Conservation (phyloP, 2,113 vertebrate species). For the Gavialis gangeticus region DNA sequence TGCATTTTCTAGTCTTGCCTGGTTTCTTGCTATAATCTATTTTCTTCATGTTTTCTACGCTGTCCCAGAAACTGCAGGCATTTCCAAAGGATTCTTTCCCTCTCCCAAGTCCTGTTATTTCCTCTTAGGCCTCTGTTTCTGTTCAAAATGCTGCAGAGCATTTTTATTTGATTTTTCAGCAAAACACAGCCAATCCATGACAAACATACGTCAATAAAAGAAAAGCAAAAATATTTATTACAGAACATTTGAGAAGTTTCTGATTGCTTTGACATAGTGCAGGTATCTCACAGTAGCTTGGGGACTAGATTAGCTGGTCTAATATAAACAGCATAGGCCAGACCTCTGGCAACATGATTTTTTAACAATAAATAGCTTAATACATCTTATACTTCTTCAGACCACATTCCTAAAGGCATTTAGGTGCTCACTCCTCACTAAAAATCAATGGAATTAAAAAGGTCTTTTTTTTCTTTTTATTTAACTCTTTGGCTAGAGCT, state of each 20-base stretch:
- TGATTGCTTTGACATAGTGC: background rate
- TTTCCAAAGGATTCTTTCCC: background rate
- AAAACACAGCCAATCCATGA: background rate
- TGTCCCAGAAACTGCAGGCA: background rate
- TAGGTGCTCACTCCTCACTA: background rate
- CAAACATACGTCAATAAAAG: background rate
- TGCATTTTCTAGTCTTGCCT: background rate
- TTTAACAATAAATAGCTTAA: background rate
- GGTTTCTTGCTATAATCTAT: background rate
- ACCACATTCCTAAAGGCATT: background rate
- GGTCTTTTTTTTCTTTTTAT: background rate
- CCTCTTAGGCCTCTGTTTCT: background rate
- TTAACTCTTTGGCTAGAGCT: background rate
- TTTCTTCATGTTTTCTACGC: background rate
- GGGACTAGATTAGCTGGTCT: background rate
- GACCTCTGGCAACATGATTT: background rate
- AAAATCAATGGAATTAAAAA: background rate
- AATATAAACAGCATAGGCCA: background rate
- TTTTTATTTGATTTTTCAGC: background rate
- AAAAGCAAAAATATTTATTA: background rate
- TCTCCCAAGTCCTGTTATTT: background rate
- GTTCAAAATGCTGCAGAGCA: background rate
- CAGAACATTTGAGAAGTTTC: background rate
- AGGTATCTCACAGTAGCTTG: background rate
- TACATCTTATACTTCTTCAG: background rate